These are phyloP conservation scores for Ametastegia equiseti DNA, from an alignment of 2,888 invertebrate genomes.

Conservation along the genomic window DNA sequence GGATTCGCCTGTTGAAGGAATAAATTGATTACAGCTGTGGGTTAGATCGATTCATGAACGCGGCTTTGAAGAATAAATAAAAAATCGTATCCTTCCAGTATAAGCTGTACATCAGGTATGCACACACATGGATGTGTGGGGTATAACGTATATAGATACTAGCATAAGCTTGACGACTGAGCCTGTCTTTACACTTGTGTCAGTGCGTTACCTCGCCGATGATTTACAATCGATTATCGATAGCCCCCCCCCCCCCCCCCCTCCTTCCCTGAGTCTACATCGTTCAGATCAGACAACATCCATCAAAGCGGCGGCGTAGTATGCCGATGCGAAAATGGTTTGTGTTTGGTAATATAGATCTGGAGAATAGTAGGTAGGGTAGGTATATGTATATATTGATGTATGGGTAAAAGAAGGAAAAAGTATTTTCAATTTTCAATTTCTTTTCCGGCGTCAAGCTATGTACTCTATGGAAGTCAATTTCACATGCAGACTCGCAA, in stretches of 20 bases:
- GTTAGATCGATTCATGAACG: background rate
- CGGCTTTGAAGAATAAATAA: background rate
- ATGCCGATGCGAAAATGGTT: background rate
- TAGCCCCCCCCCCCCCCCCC: no score
- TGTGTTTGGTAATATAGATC: background rate
- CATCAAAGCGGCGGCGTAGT: background rate
- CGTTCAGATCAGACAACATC: background rate
- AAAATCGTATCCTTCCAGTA: background rate
- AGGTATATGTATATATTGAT: no score
- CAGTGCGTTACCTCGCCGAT: background rate
- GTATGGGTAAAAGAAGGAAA: background rate
- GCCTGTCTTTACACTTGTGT: background rate
- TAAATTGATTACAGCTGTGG: constrained; percentile 6
- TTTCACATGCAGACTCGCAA: background rate
- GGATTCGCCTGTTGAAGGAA: background rate
- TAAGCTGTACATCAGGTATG: no score
- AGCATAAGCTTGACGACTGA: background rate
- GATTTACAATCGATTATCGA: background rate
- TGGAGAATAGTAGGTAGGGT: no score
- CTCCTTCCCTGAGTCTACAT: no score
- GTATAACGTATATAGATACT: background rate
- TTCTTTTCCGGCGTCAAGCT: no score
- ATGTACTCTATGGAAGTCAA: background rate
- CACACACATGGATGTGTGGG: no score
- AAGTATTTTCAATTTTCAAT: no score